phyloP scores from a whole-genome alignment of 1,140 invertebrate genomes.

The Popillia japonica region DNA sequence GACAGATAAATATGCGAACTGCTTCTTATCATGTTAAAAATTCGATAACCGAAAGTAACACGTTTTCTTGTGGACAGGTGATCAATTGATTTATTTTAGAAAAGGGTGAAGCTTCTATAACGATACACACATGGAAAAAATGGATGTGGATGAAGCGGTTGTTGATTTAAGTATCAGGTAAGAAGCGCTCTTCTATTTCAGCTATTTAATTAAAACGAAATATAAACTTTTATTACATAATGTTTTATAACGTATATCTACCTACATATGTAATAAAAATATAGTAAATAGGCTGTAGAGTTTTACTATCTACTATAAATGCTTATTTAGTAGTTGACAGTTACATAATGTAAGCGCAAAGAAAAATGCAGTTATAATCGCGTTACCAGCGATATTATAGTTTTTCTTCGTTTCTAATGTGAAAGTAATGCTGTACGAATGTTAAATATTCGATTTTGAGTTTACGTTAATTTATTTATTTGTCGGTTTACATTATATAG shows the following conservation, averaged over 20 bases:
- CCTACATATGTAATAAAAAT: background rate
- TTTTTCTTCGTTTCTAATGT: background rate
- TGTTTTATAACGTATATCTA: background rate
- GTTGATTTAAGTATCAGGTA: slow-evolving; percentile 81
- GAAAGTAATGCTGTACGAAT: slow-evolving; percentile 5
- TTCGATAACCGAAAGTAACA: slow-evolving; percentile 8
- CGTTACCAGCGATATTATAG: background rate
- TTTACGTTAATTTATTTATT: slow-evolving; percentile 32
- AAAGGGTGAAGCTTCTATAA: background rate
- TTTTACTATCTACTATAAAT: background rate
- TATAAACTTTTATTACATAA: slow-evolving; percentile 5
- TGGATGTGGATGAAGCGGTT: slow-evolving; percentile 70
- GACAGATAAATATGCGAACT: slow-evolving; percentile 13
- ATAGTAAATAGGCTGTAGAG: background rate
- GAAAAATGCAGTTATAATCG: slow-evolving; percentile 28
- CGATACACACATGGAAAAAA: slow-evolving; percentile 63
- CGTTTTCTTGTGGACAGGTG: slow-evolving; percentile 36
- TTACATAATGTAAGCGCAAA: slow-evolving; percentile 28
- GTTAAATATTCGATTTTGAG: slow-evolving; percentile 23
- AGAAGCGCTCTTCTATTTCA: slow-evolving; percentile 47
- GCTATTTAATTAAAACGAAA: background rate
- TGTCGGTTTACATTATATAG: slow-evolving; percentile 32
- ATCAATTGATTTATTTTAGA: slow-evolving; percentile 19
- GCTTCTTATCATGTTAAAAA: background rate
- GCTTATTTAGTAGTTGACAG: slow-evolving; percentile 29